A percentile compares a stretch with the other conserved stretches of the same genome.
Evolutionary conservation across 1,140 invertebrate species (phyloP).

Genomic region (Eubasilissa regina): DNA sequence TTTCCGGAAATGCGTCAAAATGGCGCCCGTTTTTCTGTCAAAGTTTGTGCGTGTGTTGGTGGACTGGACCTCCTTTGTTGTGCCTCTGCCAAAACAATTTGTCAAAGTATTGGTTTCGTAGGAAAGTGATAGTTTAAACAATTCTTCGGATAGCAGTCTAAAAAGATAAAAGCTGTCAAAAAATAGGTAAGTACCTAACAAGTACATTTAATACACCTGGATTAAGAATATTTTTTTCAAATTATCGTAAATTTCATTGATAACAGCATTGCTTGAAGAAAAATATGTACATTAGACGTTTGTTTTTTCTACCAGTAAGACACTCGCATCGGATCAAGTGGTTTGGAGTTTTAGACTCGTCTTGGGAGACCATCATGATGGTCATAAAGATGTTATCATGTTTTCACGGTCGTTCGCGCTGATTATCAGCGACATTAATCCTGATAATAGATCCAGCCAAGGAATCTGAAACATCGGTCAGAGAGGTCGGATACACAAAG

Average conservation of each 20-base stretch:
- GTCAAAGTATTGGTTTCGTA: neutral
- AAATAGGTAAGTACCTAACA: neutral
- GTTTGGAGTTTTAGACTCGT: too few species aligned
- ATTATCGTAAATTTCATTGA: neutral
- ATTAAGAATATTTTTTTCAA: neutral
- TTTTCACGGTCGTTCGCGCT: too few species aligned
- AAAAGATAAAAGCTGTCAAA: neutral
- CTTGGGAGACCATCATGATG: too few species aligned
- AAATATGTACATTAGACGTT: too few species aligned
- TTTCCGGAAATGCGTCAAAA: slow-evolving; percentile 47
- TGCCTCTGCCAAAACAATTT: neutral
- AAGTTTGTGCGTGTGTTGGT: slow-evolving; percentile 7
- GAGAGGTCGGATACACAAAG: too few species aligned
- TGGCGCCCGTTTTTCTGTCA: slow-evolving; percentile 16
- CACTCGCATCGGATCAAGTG: too few species aligned
- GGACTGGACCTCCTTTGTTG: neutral
- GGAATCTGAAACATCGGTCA: too few species aligned
- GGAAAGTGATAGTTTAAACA: neutral
- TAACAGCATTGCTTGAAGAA: too few species aligned
- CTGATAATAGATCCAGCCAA: too few species aligned
- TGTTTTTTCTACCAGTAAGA: too few species aligned
- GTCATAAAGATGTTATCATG: too few species aligned
- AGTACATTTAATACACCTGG: neutral
- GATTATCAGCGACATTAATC: too few species aligned
- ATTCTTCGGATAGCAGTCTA: neutral